These are phyloP conservation scores for Calliopum simillimum DNA, from an alignment of 2,888 invertebrate species.

Conservation along the genomic window DNA sequence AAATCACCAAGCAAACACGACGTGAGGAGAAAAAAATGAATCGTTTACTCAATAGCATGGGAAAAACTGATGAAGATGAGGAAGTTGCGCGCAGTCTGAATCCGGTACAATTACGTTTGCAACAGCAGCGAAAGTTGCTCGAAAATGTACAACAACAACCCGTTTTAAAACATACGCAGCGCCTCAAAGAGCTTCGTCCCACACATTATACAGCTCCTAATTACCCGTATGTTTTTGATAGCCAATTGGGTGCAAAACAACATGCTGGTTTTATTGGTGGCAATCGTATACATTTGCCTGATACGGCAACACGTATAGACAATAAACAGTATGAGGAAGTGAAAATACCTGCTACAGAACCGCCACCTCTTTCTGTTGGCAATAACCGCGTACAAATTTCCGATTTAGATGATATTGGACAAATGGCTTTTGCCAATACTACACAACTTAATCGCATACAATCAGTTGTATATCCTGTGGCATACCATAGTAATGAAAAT, in stretches of 20 bases:
- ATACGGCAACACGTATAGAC: constrained; percentile 79
- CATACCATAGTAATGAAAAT: constrained; percentile 97
- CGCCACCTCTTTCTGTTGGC: constrained; percentile 72
- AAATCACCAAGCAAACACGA: constrained; percentile 78
- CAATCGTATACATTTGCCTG: constrained; percentile 82
- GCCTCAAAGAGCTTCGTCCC: constrained; percentile 50
- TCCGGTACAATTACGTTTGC: constrained; percentile 62
- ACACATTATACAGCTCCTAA: constrained; percentile 55
- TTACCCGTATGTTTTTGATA: constrained; percentile 91
- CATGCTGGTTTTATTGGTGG: constrained; percentile 81
- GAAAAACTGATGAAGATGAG: constrained; percentile 48
- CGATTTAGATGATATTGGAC: constrained; percentile 78
- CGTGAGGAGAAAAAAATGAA: constrained; percentile 86
- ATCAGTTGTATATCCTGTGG: constrained; percentile 93
- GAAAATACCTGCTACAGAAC: constrained; percentile 78
- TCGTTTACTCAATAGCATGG: constrained; percentile 56
- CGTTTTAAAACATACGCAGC: constrained; percentile 54
- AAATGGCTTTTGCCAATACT: constrained; percentile 89
- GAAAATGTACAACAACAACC: constrained; percentile 61
- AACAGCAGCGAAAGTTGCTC: constrained; percentile 61
- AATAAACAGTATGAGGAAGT: constrained; percentile 87
- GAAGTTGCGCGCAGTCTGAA: constrained; percentile 67
- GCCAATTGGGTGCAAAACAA: constrained; percentile 75
- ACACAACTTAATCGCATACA: constrained; percentile 93
- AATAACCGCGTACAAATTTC: constrained; percentile 73